phyloP scores from a whole-genome alignment of 2,888 invertebrate genomes.

The Cyclophora punctaria region DNA sequence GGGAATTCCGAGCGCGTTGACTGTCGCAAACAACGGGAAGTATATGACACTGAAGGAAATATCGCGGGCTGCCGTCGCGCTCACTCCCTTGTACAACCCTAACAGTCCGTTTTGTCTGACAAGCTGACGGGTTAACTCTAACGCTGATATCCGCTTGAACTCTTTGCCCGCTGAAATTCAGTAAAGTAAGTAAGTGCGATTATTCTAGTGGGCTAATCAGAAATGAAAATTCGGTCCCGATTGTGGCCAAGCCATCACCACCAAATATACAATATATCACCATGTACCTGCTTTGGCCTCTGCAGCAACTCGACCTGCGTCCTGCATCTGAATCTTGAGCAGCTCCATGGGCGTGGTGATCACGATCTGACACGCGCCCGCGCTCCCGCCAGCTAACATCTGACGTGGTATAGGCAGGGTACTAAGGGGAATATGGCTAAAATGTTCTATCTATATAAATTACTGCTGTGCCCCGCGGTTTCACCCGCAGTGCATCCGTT shows the following conservation, averaged over 20 bases:
- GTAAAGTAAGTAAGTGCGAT: no score
- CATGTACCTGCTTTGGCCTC: slow-evolving; percentile 78
- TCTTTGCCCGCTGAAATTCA: slow-evolving; percentile 75
- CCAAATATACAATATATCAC: no score
- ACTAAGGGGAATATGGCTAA: slow-evolving; percentile 25
- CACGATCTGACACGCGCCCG: slow-evolving; percentile 97
- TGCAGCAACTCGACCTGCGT: slow-evolving; percentile 91
- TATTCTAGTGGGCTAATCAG: no score
- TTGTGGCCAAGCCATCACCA: no score
- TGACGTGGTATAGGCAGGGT: slow-evolving; percentile 85
- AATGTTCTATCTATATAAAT: no score
- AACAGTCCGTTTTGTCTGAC: slow-evolving; percentile 89
- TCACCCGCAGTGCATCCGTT: no score
- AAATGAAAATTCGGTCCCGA: no score
- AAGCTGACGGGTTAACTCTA: slow-evolving; percentile 83
- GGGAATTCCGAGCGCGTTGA: slow-evolving; percentile 84
- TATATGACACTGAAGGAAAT: slow-evolving; percentile 97
- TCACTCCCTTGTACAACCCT: slow-evolving; percentile 95
- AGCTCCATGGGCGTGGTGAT: slow-evolving; percentile 99
- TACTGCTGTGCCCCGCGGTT: no score
- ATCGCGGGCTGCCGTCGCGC: slow-evolving; percentile 94
- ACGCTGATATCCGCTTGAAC: slow-evolving; percentile 83
- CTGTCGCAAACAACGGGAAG: slow-evolving; percentile 96
- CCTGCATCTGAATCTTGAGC: slow-evolving; percentile 98
- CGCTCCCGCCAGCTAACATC: slow-evolving; percentile 95